phyloP scores from a whole-genome alignment of 2,797 vertebrate species.

The Pteropus rufus region DNA sequence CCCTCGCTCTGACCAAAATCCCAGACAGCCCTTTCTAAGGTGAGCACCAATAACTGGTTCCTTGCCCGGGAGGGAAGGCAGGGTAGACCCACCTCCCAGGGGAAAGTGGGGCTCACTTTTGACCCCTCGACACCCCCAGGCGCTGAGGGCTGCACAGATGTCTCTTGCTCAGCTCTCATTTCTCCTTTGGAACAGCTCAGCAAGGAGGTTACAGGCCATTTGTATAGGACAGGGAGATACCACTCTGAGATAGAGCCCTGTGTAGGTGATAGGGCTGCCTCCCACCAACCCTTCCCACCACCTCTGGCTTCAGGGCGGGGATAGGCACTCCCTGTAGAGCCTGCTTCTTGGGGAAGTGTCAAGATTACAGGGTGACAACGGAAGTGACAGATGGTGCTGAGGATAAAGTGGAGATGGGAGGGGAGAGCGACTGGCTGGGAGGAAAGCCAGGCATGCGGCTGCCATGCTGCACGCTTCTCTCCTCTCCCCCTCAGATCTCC shows the following conservation, averaged over 20 bases:
- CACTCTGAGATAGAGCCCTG: not conserved
- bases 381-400: slow-evolving; percentile 73
- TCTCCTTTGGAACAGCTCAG: not conserved
- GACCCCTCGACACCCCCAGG: not conserved
- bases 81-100: not conserved
- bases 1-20: not conserved
- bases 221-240: not conserved
- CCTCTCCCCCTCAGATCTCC: not conserved
- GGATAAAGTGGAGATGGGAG: slow-evolving; percentile 48
- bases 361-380: slow-evolving; percentile 70
- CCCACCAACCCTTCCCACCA: not conserved
- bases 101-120: not conserved
- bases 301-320: slow-evolving; percentile 7
- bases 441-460: slow-evolving; percentile 47
- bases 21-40: not conserved
- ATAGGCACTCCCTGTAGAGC: slow-evolving; percentile 28
- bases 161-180: not conserved
- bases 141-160: not conserved
- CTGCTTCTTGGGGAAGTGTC: slow-evolving; percentile 64
- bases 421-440: slow-evolving; percentile 38
- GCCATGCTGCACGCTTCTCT: slow-evolving; percentile 23
- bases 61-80: not conserved
- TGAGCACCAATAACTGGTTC: not conserved
- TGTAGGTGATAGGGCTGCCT: not conserved
- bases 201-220: not conserved